Conservation (phyloP, 1,140 invertebrate species). For the Diorhabda sublineata region DNA sequence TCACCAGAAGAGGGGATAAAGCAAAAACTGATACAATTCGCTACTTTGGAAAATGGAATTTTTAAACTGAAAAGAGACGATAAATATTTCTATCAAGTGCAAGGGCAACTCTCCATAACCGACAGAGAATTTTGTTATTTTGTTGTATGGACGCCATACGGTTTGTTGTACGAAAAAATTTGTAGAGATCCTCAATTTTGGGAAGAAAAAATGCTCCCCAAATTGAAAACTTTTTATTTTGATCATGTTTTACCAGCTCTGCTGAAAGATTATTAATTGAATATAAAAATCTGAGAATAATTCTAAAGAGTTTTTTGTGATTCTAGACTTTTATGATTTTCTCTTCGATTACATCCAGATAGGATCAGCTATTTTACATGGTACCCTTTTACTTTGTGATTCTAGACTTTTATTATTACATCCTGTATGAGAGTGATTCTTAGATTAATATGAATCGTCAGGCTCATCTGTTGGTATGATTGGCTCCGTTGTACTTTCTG, state of each 20-base stretch:
- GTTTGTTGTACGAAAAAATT: conserved; percentile 26
- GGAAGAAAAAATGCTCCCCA: conserved; percentile 29
- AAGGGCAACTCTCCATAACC: conserved; percentile 43
- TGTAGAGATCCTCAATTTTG: conserved; percentile 24
- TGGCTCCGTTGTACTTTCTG: no score
- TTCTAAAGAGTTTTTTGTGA: no score
- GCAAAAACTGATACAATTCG: conserved; percentile 25
- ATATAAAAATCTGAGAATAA: no score
- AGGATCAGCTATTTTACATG: no score
- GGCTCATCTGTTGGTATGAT: no score
- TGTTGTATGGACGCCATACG: conserved; percentile 44
- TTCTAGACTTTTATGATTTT: no score
- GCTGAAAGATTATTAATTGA: conserved; percentile 18
- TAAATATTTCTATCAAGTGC: conserved; percentile 40
- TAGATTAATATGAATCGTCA: no score
- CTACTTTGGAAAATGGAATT: conserved; percentile 23
- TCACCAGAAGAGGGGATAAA: conserved; percentile 23
- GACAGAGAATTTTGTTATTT: conserved; percentile 45
- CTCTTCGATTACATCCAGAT: no score
- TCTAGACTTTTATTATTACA: no score
- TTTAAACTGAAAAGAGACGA: conserved; percentile 29
- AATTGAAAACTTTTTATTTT: conserved; percentile 33
- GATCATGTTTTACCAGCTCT: conserved; percentile 29
- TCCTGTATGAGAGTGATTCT: no score
- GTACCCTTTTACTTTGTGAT: no score